Base-by-base conservation (phyloP, 2,888 invertebrate species). In the Drosophila nr. perissopoda region DNA sequence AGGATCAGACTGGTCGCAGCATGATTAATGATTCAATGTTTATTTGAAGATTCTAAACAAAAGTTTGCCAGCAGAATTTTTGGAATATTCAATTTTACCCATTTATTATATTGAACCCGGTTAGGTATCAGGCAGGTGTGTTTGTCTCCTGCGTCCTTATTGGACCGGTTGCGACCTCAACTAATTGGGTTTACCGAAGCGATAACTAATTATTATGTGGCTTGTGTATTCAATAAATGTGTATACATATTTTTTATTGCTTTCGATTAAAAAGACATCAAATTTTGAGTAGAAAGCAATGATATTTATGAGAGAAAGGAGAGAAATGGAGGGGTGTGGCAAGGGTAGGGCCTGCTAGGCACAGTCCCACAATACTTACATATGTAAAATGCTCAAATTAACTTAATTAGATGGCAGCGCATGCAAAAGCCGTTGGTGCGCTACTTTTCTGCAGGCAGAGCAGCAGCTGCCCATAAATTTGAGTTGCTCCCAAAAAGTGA, bases 351-450 rank as follows among this genome's bases (percentile, higher is more conserved):
- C 40, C 33, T 36, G 42, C 38, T 38, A 51, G 34, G 42, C n/a
- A 2, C 42, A 25, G 36, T 31, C 48, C 57, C 53, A 33, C 8
- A 29, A 42, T 57, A 76, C 71, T 81, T 75, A 81, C 87, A 81
- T 88, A 87, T 85, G 85, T 89, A 87, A 85, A 85, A 88, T 76
- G 84, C 59, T 83, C 89, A 79, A 85, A 85, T 85, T 85, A 83
- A 85, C 73, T 88, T 85, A 85, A 85, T 85, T 85, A 85, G 89
- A 83, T 77, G 78, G 83, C 74, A 74, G 76, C 64, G 48, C 58
- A 64, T 67, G 74, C 73, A 82, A 70, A 78, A 83, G 84, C 86
- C 83, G 83, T 86, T 75, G 83, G 88, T 88, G 83, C 70, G 81
- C 88, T 84, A 84, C 88, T 88, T 84, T 80, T 69, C 13, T 10